phyloP scores from a whole-genome alignment of 2,888 invertebrate genomes.

The Cosmopolites sordidus region DNA sequence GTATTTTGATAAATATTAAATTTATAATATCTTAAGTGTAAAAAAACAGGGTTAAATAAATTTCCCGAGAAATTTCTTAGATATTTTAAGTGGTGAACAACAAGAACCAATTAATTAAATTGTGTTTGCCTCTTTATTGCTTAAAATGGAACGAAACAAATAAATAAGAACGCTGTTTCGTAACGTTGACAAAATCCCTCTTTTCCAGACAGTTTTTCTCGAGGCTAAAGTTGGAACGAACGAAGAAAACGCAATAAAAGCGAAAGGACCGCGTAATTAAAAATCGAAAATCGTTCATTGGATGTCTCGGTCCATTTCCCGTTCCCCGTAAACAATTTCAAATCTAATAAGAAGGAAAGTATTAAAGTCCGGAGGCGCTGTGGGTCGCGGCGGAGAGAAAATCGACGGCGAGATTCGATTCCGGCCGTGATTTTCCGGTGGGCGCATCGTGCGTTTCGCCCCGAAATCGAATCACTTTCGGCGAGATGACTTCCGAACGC shows the following conservation, averaged over 20 bases:
- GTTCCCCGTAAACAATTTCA: slow-evolving; percentile 22
- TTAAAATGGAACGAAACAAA: no score
- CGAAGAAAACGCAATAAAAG: slow-evolving; percentile 5
- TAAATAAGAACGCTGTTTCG: no score
- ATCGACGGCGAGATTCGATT: slow-evolving; percentile 16
- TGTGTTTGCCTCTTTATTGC: no score
- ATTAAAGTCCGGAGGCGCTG: slow-evolving; percentile 24
- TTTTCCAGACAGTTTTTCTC: no score
- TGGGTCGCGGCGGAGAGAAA: background rate
- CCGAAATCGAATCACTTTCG: slow-evolving; percentile 24
- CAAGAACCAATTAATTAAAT: no score
- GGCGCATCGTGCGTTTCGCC: slow-evolving; percentile 19
- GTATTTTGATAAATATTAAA: no score
- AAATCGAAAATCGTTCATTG: slow-evolving; percentile 24
- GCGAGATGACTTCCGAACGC: slow-evolving; percentile 22
- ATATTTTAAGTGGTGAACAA: no score
- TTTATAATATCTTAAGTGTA: no score
- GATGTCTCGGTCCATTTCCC: slow-evolving; percentile 20
- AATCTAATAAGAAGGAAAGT: slow-evolving; percentile 27
- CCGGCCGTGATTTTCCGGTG: slow-evolving; percentile 25
- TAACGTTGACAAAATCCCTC: no score
- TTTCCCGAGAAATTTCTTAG: no score
- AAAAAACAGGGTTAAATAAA: no score
- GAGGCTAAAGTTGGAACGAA: no score
- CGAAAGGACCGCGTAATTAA: slow-evolving; percentile 20